Evolutionary conservation across 2,113 vertebrate species (phyloP).

Genomic region (Dissostichus mawsoni): DNA sequence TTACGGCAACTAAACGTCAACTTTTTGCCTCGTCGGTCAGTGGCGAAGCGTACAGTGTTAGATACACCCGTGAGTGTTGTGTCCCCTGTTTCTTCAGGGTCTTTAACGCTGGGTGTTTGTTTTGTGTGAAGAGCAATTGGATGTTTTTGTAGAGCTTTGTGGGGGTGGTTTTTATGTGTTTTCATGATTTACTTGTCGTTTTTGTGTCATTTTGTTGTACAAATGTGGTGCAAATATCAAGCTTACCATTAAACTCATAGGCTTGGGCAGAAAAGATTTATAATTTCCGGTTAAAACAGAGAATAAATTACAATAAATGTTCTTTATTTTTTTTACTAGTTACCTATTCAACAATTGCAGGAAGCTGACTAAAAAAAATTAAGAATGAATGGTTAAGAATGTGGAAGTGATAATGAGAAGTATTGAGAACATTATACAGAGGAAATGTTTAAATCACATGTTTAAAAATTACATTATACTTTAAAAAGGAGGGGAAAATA

Average conservation of each 20-base stretch:
- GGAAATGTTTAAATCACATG: not conserved
- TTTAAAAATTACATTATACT: too few relatives aligned
- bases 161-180: slow-evolving; percentile 2
- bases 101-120: slow-evolving; percentile 4
- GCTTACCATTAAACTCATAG: not conserved
- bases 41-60: rapidly evolving
- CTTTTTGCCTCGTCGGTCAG: not conserved
- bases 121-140: slow-evolving; percentile 4
- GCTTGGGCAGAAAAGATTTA: not conserved
- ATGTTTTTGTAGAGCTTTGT: slow-evolving; percentile 18
- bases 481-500: not conserved
- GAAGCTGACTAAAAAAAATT: too few relatives aligned
- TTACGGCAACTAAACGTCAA: not conserved
- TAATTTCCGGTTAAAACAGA: not conserved
- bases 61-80: not conserved
- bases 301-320: not conserved
- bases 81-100: slow-evolving; percentile 15
- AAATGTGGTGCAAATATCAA: not conserved
- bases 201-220: not conserved
- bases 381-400: too few relatives aligned
- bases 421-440: not conserved
- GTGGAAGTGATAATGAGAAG: too few relatives aligned
- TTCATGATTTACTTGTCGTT: not conserved
- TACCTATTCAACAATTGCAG: too few relatives aligned
- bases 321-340: not conserved